Evolutionary conservation across 2,888 invertebrate genomes (phyloP).

Genomic region (Leucophenga maculata): DNA sequence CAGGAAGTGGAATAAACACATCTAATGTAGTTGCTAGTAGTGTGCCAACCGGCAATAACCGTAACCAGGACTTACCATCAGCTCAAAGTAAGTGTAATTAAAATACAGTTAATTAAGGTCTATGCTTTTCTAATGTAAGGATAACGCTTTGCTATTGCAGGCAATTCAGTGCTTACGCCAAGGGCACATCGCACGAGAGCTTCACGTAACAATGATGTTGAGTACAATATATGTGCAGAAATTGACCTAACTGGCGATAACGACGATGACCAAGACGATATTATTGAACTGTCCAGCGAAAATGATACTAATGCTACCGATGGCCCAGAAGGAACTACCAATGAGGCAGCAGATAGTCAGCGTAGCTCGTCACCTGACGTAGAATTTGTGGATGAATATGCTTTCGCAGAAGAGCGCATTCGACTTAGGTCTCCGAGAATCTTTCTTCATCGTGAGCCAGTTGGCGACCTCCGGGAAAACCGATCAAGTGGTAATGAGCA

Average conservation of each 20-base stretch:
- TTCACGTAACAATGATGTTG: conserved; percentile 37
- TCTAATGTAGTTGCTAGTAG: background rate
- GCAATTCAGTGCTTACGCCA: conserved; percentile 23
- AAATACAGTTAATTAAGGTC: background rate
- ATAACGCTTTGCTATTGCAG: conserved; percentile 1
- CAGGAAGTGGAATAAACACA: background rate
- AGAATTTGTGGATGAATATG: too few relatives aligned
- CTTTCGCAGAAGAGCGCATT: too few relatives aligned
- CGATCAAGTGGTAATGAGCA: too few relatives aligned
- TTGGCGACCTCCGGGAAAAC: too few relatives aligned
- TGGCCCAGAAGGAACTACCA: background rate
- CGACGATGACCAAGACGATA: conserved; percentile 46
- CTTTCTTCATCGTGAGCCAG: too few relatives aligned
- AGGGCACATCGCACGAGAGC: conserved; percentile 39
- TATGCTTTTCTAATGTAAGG: background rate
- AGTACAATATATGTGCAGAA: conserved; percentile 55
- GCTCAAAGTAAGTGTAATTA: background rate
- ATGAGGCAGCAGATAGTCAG: background rate
- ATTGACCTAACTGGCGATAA: conserved; percentile 55
- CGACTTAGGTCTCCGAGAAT: too few relatives aligned
- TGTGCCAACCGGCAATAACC: background rate
- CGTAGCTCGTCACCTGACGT: background rate
- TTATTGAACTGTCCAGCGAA: background rate
- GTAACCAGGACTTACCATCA: background rate
- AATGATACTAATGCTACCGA: background rate